Evolutionary conservation across 2,113 vertebrate genomes (phyloP), one percentile per base, ranked within the genome.

Genomic region (Elephas maximus): DNA sequence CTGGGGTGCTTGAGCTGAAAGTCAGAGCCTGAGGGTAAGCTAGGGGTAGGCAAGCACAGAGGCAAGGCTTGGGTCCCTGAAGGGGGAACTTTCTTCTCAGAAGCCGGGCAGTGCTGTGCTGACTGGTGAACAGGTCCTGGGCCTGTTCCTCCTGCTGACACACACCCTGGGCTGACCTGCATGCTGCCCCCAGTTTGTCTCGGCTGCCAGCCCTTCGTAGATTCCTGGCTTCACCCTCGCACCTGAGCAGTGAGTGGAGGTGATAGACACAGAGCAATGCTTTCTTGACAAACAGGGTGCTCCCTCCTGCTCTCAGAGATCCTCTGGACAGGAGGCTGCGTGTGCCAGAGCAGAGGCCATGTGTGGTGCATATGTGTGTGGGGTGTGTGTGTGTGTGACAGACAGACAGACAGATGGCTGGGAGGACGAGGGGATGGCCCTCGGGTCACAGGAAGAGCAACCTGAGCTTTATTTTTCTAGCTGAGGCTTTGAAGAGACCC

Each of bases 201-300:
- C 88, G 87, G 28, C 15, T 97, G 12, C 77, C 33, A 4, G 95
- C 96, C 94, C 94, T 98, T 97, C 97, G 26, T 67, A 0, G 96
- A 44, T 95, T 95, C 94, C 97, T 96, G 51, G 57, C 97, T 97
- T 96, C 48, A 37, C 84, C 95, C 96, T 98, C 91, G 96, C 63
- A 83, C 97, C 95, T 96, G 88, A 95, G 95, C 77, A 26, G 90
- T 65, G 93, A 67, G 90, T 30, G 41, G 89, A 93, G 96, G 45
- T 95, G 97, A 95, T 86, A 96, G 97, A 96, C 93, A 92, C 93
- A 94, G 96, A 97, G 24, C 86, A 71, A 88, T 96, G 94, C 97
- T 98, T 98, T 98, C 97, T 98, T 83, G 82, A 96, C 96, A 97
- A 94, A 95, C 90, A 97, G 20, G 62, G 26, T 88, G 95, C 87